These are phyloP conservation scores for Actinopyga echinites DNA, from an alignment of 53 echinoderm and acorn worm genomes.

Conservation along the genomic window DNA sequence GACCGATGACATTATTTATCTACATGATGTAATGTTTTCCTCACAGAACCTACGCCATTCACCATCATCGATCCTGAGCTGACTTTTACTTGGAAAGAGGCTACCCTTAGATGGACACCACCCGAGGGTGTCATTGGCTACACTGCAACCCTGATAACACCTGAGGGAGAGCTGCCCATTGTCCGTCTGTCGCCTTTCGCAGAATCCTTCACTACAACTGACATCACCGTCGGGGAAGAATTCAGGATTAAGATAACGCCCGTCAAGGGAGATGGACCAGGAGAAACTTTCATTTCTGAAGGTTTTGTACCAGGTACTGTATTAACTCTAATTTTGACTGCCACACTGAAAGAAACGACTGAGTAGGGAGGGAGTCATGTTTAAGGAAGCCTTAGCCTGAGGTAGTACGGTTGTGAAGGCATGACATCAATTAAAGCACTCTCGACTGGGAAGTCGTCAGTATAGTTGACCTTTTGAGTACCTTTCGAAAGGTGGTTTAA, in stretches of 20 bases:
- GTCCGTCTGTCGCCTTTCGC: not conserved
- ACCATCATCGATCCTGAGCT: not conserved
- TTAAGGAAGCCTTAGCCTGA: too few relatives aligned
- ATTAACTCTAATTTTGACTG: not conserved
- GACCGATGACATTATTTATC: too few relatives aligned
- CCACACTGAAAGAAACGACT: not conserved
- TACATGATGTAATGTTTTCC: too few relatives aligned
- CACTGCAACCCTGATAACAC: not conserved
- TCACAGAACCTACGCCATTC: not conserved
- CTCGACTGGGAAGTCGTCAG: too few relatives aligned
- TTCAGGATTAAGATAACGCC: not conserved
- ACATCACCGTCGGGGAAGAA: not conserved
- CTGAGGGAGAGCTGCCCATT: not conserved
- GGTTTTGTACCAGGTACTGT: conserved; percentile 6
- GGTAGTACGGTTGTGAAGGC: too few relatives aligned
- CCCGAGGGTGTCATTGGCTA: conserved; percentile 7
- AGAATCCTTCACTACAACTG: conserved; percentile 6
- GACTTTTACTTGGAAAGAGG: not conserved
- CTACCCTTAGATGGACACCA: not conserved
- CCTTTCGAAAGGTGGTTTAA: not conserved
- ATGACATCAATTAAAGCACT: too few relatives aligned
- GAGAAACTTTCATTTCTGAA: not conserved
- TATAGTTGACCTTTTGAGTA: too few relatives aligned
- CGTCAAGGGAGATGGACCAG: conserved; percentile 13
- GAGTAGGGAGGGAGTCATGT: too few relatives aligned